A percentile compares a stretch with the other conserved stretches of the same genome.
Evolutionary conservation across 1,140 invertebrate genomes (phyloP).

Genomic region (Drosophila gunungcola): DNA sequence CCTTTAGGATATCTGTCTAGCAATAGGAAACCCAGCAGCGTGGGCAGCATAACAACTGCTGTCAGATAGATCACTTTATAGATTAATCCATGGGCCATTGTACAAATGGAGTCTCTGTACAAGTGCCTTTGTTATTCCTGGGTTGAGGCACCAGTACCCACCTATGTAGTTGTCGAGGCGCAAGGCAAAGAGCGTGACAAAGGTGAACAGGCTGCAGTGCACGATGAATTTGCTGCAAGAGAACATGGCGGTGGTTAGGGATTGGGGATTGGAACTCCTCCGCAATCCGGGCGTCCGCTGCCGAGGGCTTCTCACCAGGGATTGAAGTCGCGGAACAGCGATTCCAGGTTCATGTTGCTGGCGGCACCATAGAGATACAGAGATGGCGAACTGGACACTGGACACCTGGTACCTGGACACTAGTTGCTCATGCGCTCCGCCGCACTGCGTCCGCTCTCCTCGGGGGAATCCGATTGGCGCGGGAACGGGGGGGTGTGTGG

Average conservation of each 20-base stretch:
- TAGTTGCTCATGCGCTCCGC: slow-evolving; percentile 68
- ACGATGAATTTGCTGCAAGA: slow-evolving; percentile 97
- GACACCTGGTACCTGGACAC: slow-evolving; percentile 44
- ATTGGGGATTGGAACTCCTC: not conserved
- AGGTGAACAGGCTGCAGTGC: slow-evolving; percentile 95
- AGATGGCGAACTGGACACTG: slow-evolving; percentile 12
- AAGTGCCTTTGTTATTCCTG: not conserved
- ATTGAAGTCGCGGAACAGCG: slow-evolving; percentile 96
- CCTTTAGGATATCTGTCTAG: too few relatives aligned
- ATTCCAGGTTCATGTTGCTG: slow-evolving; percentile 92
- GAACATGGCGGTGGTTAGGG: not conserved
- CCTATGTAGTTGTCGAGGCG: slow-evolving; percentile 93
- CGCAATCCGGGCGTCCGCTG: not conserved
- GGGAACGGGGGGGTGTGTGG: not conserved
- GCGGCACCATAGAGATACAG: slow-evolving; percentile 25
- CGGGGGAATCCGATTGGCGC: not conserved
- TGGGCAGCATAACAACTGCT: too few relatives aligned
- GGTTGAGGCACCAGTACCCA: slow-evolving; percentile 11
- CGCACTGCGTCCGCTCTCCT: slow-evolving; percentile 21
- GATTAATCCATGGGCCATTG: too few relatives aligned
- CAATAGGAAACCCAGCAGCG: too few relatives aligned
- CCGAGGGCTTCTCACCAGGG: slow-evolving; percentile 88
- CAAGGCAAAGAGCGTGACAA: slow-evolving; percentile 95
- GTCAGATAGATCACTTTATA: too few relatives aligned
- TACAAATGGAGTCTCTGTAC: too few relatives aligned